Conservation (phyloP, 2,113 vertebrate genomes). For the Laticauda colubrina region DNA sequence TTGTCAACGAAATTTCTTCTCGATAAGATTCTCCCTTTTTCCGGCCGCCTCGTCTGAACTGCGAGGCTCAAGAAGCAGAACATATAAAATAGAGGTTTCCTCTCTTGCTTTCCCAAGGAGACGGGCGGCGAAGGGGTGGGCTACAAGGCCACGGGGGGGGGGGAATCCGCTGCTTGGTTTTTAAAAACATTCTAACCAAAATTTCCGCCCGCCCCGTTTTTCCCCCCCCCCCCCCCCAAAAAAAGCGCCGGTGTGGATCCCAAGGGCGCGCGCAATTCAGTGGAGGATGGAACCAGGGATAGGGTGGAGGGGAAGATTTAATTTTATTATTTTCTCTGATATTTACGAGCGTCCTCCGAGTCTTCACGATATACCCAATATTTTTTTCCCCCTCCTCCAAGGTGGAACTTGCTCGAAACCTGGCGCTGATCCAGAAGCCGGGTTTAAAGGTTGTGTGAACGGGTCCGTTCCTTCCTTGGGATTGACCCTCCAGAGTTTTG, state of each 20-base stretch:
- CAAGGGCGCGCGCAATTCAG: background rate
- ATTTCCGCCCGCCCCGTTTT: background rate
- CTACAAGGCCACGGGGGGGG: no score
- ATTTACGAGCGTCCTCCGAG: constrained; percentile 40
- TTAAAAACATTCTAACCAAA: background rate
- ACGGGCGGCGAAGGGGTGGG: fast-evolving
- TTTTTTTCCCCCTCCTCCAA: background rate
- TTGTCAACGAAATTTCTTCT: background rate
- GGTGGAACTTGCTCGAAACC: no score
- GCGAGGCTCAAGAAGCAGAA: no score
- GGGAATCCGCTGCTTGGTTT: fast-evolving
- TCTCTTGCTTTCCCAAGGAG: background rate
- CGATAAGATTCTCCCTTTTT: background rate
- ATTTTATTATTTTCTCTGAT: background rate
- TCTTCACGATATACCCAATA: background rate
- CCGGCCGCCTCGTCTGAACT: background rate
- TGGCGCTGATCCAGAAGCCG: background rate
- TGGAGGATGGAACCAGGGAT: background rate
- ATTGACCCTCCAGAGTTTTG: constrained; percentile 40
- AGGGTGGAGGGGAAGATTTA: background rate
- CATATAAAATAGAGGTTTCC: background rate
- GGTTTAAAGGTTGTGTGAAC: background rate
- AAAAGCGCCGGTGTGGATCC: background rate
- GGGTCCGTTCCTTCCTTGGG: background rate
- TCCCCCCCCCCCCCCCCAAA: no score